phyloP scores from a whole-genome alignment of 1,140 invertebrate species.

The roundworm (Caenorhabditis elegans) region WBcel235 BX284605.5:8192501-8193000 shows the following conservation, averaged over 20 bases:
- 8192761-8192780: too few species aligned
- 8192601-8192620: neutral
- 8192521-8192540: neutral
- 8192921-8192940: neutral
- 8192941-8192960: neutral
- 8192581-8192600: neutral
- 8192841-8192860: neutral
- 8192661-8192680: too few species aligned
- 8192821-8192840: slow-evolving; percentile 20
- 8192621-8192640: neutral
- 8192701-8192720: too few species aligned
- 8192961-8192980: neutral
- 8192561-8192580: neutral
- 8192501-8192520: too few species aligned
- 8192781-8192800: too few species aligned
- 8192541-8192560: neutral
- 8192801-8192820: slow-evolving; percentile 12
- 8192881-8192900: neutral
- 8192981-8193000: neutral
- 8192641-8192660: too few species aligned
- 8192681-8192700: too few species aligned
- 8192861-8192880: neutral
- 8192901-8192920: slow-evolving; percentile 14
- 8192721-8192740: too few species aligned
- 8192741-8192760: too few species aligned